Percentiles rank a stretch among this genome's conserved stretches.
These are phyloP conservation scores for Gobio occitaniae DNA, from an alignment of 2,797 vertebrate species.

Conservation along the genomic window DNA sequence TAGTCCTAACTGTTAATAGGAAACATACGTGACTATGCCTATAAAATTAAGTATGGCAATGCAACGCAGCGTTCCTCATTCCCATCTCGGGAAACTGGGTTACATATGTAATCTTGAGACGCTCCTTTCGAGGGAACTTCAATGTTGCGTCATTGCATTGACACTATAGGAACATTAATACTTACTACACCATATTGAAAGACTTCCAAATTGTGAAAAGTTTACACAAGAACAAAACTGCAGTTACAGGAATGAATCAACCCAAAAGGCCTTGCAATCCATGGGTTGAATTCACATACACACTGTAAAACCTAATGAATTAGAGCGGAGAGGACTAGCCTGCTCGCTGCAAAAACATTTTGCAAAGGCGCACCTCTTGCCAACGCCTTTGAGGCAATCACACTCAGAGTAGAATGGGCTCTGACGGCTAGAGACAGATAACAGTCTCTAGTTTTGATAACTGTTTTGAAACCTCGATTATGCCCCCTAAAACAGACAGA, in stretches of 20 bases:
- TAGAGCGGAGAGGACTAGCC: neutral
- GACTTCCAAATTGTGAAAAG: neutral
- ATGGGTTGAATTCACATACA: too few species aligned
- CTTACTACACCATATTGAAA: neutral
- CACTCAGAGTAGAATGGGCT: neutral
- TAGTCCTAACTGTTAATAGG: neutral
- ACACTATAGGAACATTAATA: neutral
- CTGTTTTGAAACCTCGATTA: neutral
- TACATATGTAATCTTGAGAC: neutral
- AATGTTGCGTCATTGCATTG: neutral
- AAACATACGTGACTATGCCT: too few species aligned
- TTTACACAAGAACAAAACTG: neutral
- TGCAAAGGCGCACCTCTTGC: neutral
- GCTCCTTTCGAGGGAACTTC: neutral
- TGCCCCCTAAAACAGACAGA: too few species aligned
- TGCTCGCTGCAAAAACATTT: neutral
- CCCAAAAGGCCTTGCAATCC: too few species aligned
- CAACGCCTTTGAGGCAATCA: neutral
- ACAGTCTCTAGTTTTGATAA: neutral
- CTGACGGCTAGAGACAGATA: too few species aligned
- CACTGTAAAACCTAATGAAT: too few species aligned
- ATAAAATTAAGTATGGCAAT: too few species aligned
- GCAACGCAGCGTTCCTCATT: neutral
- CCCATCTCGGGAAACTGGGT: neutral
- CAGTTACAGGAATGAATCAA: neutral